Conservation (phyloP, 2,113 vertebrate genomes). For the Cyprinodon tularosa region DNA sequence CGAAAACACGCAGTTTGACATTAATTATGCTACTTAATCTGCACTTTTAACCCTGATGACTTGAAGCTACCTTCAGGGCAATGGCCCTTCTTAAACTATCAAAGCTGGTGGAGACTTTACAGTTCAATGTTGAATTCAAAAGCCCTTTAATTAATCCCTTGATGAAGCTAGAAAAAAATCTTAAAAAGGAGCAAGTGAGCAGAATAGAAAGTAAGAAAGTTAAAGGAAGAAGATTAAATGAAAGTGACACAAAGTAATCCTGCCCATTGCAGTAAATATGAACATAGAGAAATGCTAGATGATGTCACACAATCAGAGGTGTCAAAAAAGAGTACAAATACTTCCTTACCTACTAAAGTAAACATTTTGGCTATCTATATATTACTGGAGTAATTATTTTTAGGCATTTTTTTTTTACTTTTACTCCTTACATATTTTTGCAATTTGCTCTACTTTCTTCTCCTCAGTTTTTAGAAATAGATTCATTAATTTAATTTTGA, state of each 20-base stretch:
- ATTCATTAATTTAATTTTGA: too few species aligned
- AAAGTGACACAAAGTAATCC: neutral
- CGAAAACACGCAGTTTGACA: neutral
- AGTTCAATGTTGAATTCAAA: neutral
- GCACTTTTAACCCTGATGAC: neutral
- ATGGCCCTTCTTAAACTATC: neutral
- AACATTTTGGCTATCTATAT: too few species aligned
- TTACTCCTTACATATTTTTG: too few species aligned
- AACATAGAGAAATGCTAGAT: neutral
- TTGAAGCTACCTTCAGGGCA: neutral
- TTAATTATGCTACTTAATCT: neutral
- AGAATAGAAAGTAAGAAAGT: neutral
- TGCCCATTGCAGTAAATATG: neutral
- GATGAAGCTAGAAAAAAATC: neutral
- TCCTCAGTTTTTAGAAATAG: too few species aligned
- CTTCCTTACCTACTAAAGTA: too few species aligned
- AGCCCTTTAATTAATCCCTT: neutral
- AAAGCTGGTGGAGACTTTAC: neutral
- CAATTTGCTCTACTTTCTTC: too few species aligned
- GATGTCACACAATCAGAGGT: neutral
- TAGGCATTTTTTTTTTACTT: too few species aligned
- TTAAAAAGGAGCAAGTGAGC: neutral
- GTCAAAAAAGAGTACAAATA: too few species aligned
- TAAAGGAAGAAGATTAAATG: neutral
- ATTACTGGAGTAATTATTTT: too few species aligned